A percentile compares a stretch with the other conserved stretches of the same genome.
These are phyloP conservation scores for Troides aeacus DNA, from an alignment of 2,888 invertebrate genomes.

Conservation along the genomic window DNA sequence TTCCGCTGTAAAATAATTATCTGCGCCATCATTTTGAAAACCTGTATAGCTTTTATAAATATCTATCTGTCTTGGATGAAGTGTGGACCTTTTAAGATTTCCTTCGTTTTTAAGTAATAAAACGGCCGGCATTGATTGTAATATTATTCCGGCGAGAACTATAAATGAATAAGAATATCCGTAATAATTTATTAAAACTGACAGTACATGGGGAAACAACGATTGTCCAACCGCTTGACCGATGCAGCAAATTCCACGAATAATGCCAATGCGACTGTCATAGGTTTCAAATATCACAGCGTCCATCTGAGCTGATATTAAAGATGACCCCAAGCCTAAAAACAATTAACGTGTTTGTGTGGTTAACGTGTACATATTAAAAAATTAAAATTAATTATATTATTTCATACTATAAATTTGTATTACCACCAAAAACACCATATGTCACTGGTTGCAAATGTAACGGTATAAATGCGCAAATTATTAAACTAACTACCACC, in stretches of 20 bases:
- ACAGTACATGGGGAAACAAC: constrained; percentile 68
- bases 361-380: background rate
- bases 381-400: background rate
- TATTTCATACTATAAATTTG: background rate
- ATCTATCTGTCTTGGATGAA: constrained; percentile 64
- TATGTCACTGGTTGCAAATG: constrained; percentile 58
- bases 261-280: constrained; percentile 59
- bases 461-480: constrained; percentile 57
- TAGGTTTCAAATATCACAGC: constrained; percentile 73
- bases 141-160: constrained; percentile 61
- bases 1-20: constrained; percentile 57
- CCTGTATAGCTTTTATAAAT: constrained; percentile 62
- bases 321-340: constrained; percentile 71
- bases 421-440: constrained; percentile 63
- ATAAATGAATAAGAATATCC: constrained; percentile 63
- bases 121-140: constrained; percentile 68
- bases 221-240: constrained; percentile 73
- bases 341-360: constrained; percentile 32
- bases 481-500: constrained; percentile 53
- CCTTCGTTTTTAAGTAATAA: constrained; percentile 61
- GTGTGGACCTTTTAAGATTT: constrained; percentile 49
- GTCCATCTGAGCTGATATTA: constrained; percentile 73
- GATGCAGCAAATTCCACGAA: constrained; percentile 62
- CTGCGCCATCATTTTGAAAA: constrained; percentile 58
- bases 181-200: constrained; percentile 60